Base-by-base conservation (phyloP, 2,113 vertebrate species). In the Aphyosemion australe region DNA sequence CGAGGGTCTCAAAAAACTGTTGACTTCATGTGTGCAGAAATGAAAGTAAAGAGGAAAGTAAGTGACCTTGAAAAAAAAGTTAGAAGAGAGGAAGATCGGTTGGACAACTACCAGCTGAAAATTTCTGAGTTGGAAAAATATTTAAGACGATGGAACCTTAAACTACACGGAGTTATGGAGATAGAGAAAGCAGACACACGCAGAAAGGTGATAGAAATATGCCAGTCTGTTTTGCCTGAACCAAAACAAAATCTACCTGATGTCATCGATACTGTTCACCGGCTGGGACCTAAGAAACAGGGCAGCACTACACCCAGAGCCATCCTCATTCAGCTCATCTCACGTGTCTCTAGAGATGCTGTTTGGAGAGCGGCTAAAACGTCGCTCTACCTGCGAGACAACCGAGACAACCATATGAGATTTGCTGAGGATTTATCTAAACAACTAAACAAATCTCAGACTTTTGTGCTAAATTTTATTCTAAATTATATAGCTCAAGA, bases 351-450 rank as follows among this genome's bases (percentile, higher is more conserved):
- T 14, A 39, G 47, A 21, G 47, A 51, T 16, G 34, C 18, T 10
- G 1, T 20, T 6, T 62, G 47, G 45, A 61, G 18, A 37, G 59
- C 31, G 8, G 32, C 59, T n/a, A 61, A 61, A 6, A 60, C 21
- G 8, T 60, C 43, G 3, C 13, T 12, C 2, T 61, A 14, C 4
- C 46, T 61, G 32, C 4, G 10, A 32, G 32, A 61, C 11, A 61
- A 39, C 18, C 12, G n/a, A n/a, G n/a, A n/a, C n/a, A n/a, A n/a
- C n/a, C n/a, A 11, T 2, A 2, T 61, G 12, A 49, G 32, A 18
- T 61, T 61, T 1, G n/a, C 59, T 19, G 59, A 60, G 26, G 58
- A 60, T 5, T 21, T 55, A 6, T 39, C 34, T 7, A 54, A 37
- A n/a, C n/a, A n/a, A n/a, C n/a, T n/a, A n/a, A n/a, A n/a, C n/a